These are phyloP conservation scores for Microtus obscurus DNA, from an alignment of 2,797 vertebrate genomes.

Conservation along the genomic window DNA sequence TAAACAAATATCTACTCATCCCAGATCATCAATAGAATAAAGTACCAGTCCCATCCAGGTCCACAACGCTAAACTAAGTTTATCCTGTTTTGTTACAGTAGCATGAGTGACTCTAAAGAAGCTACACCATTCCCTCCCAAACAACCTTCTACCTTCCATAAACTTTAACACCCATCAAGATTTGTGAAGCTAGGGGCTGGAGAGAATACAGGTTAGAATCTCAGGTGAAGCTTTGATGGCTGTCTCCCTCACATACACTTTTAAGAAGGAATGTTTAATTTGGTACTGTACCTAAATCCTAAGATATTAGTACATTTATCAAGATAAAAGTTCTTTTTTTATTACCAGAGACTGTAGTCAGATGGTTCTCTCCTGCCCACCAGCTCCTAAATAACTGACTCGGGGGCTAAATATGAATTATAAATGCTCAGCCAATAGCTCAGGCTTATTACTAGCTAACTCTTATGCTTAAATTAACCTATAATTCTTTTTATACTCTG, in stretches of 20 bases:
- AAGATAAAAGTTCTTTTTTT: not conserved
- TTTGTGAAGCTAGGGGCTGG: not conserved
- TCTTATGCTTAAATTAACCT: not conserved
- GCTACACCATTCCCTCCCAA: not conserved
- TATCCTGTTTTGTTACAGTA: not conserved
- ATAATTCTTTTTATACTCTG: not conserved
- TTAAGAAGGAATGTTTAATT: not conserved
- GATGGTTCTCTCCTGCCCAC: not conserved
- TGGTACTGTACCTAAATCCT: not conserved
- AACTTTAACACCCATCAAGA: not conserved
- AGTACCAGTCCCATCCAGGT: not conserved
- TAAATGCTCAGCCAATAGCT: not conserved
- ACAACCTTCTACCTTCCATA: not conserved
- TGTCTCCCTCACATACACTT: not conserved
- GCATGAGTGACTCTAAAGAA: not conserved
- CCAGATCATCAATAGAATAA: not conserved
- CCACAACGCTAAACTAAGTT: not conserved
- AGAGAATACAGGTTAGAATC: not conserved
- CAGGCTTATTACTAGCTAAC: not conserved
- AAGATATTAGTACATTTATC: not conserved
- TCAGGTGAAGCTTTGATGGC: not conserved
- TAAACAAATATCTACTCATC: not conserved
- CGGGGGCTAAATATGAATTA: not conserved
- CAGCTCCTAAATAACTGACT: not conserved
- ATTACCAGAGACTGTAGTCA: not conserved